Base-by-base conservation (phyloP, 2,113 vertebrate genomes). In the Donacobius atricapilla region DNA sequence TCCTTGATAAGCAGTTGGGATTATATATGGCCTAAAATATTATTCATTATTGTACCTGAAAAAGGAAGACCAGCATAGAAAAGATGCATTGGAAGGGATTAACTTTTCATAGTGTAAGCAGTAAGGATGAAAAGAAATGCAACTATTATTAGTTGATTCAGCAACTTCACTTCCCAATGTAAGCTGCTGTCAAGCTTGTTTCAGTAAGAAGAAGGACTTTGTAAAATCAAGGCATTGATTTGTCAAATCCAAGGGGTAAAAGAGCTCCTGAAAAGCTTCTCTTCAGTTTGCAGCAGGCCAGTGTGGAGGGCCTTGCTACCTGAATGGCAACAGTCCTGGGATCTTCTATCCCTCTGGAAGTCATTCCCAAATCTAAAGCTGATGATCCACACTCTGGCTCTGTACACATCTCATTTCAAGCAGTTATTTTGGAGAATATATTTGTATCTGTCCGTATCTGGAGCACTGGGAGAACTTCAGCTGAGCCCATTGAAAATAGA, bases 61-160 rank as follows among this genome's bases (percentile, higher is more conserved):
- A 93, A 79, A 88, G 50, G 70, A 70, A 93, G 66, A 66, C 33
- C 63, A 61, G 66, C 81, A 58, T 15, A 73, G 75, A 89, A 93
- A 87, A 86, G 71, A 76, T 13, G 2, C 78, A 35, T 22, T 85
- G 89, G 70, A 73, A 73, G 42, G 82, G 92, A 95, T 96, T 93
- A 88, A 85, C 54, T 93, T 96, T 73, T 80, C 45, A 20, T 23
- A 63, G 37, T 58, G 66, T 72, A 91, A 93, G 93, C 78, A 95
- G 68, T 39, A 80, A 80, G 71, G 84, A 94, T 94, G 64, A 91
- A 91, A 94, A 95, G 78, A 93, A 95, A 93, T 45, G 42, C 70
- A 91, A 70, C 58, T 79, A 57, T 44, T 64, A 22, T 83, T 79
- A 83, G 93, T 79, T 94, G 84, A 91, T 95, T 93, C 90, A 94